These are phyloP conservation scores for Drosophila hydei DNA, from an alignment of 1,140 invertebrate genomes.

Conservation along the genomic window DNA sequence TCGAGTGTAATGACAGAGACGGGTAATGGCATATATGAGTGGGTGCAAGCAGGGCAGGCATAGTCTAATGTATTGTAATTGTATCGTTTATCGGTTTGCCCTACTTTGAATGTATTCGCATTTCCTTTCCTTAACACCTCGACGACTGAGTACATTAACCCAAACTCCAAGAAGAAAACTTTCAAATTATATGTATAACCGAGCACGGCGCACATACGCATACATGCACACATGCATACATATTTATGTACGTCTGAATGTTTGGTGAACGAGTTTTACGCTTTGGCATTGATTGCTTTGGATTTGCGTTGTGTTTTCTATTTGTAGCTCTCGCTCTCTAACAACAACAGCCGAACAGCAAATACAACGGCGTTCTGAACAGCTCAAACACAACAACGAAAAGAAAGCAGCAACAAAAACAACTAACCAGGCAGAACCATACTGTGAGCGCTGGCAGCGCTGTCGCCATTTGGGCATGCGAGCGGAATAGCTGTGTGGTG, in stretches of 20 bases:
- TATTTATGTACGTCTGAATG: not conserved
- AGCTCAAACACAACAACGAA: conserved; percentile 30
- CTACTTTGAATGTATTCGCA: conserved; percentile 37
- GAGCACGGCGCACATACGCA: too few species aligned
- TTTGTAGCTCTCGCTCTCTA: conserved; percentile 49
- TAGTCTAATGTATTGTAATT: not conserved
- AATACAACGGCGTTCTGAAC: conserved; percentile 8
- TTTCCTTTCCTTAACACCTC: conserved; percentile 1
- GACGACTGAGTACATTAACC: conserved; percentile 55
- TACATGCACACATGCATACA: too few species aligned
- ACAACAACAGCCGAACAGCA: conserved; percentile 51
- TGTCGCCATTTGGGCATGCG: conserved; percentile 28
- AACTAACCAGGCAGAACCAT: not conserved
- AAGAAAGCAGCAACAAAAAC: conserved; percentile 44
- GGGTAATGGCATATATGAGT: not conserved
- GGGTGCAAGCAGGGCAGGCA: not conserved
- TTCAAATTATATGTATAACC: conserved; percentile 1
- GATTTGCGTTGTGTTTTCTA: conserved; percentile 59
- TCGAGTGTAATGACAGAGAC: conserved; percentile 20
- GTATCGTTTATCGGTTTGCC: conserved; percentile 4
- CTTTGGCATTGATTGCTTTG: conserved; percentile 42
- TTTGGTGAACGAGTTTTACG: conserved; percentile 30
- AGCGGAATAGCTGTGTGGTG: conserved; percentile 4
- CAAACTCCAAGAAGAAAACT: conserved; percentile 26
- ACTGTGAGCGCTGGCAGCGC: conserved; percentile 5